Conservation (phyloP, 2,113 vertebrate genomes). For the Helogale parvula region DNA sequence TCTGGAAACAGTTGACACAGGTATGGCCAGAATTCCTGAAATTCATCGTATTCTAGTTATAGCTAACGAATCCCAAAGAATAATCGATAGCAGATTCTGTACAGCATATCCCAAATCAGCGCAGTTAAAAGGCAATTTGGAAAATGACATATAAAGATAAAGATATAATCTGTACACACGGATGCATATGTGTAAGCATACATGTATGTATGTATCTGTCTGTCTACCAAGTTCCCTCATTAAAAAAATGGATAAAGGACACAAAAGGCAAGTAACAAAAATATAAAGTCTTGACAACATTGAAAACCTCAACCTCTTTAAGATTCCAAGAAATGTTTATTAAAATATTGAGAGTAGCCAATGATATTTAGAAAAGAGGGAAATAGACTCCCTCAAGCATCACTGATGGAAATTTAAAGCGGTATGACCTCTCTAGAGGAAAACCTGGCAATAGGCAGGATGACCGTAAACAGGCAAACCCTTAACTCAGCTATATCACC, state of each 20-base stretch:
- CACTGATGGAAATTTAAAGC: background rate
- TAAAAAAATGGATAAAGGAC: background rate
- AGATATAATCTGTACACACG: background rate
- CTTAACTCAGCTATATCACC: background rate
- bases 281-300: background rate
- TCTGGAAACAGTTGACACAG: background rate
- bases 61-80: background rate
- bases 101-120: background rate
- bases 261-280: conserved; percentile 32
- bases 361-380: background rate
- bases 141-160: background rate
- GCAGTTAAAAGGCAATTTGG: conserved; percentile 7
- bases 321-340: background rate
- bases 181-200: background rate
- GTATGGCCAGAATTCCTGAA: background rate
- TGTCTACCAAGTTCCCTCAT: background rate
- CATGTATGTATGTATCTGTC: background rate
- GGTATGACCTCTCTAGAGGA: conserved; percentile 17
- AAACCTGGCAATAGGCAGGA: background rate
- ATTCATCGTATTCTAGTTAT: background rate
- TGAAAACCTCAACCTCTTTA: background rate
- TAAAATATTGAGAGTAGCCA: background rate
- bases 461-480: background rate
- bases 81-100: background rate
- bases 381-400: background rate